These are phyloP conservation scores for Brachionus koreanus DNA, from an alignment of 1,140 invertebrate genomes.

Conservation along the genomic window DNA sequence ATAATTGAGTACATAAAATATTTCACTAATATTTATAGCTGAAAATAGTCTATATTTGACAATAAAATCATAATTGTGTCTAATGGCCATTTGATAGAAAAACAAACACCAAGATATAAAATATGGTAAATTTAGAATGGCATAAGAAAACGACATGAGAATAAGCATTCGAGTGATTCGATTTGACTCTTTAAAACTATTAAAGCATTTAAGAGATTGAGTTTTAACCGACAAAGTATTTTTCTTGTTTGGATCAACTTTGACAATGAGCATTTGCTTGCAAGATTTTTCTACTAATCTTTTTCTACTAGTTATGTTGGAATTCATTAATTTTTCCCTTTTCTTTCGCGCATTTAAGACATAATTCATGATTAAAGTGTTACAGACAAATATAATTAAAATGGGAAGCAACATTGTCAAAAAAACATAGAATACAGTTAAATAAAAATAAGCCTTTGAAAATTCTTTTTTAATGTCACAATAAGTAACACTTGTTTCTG, in stretches of 20 bases:
- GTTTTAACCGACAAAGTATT: not conserved
- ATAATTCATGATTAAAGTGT: not conserved
- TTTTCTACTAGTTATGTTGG: not conserved
- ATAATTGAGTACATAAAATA: slow-evolving; percentile 41
- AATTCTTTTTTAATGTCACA: slow-evolving; percentile 36
- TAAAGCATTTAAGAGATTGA: not conserved
- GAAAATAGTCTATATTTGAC: not conserved
- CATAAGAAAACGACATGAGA: slow-evolving; percentile 33
- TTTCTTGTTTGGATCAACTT: not conserved
- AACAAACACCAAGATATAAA: slow-evolving; percentile 40
- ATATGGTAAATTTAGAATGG: slow-evolving; percentile 19
- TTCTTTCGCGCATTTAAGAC: not conserved
- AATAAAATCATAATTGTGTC: not conserved
- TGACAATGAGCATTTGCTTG: not conserved
- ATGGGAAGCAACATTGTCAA: slow-evolving; percentile 39
- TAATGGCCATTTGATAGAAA: slow-evolving; percentile 29
- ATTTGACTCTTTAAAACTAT: not conserved
- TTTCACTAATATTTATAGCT: slow-evolving; percentile 28
- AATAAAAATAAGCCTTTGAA: slow-evolving; percentile 3
- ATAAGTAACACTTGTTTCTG: not conserved
- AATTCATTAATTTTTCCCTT: not conserved
- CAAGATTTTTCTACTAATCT: not conserved
- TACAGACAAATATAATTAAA: slow-evolving; percentile 18
- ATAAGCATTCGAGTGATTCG: slow-evolving; percentile 15
- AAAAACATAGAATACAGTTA: slow-evolving; percentile 26